Conservation (phyloP, 2,888 invertebrate genomes). For the Agrilus biguttatus region DNA sequence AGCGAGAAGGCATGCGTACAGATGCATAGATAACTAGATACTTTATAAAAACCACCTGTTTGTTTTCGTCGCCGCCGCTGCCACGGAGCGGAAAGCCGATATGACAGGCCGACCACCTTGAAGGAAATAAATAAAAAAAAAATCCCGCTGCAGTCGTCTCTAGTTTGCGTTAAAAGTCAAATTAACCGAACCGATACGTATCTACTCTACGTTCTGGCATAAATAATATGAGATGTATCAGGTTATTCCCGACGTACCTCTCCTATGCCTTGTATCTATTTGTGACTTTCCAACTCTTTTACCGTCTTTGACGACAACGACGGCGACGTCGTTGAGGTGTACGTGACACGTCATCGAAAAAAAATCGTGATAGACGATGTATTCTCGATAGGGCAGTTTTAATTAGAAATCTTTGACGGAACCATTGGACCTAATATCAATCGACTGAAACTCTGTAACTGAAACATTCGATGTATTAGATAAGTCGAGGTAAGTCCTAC, state of each 20-base stretch:
- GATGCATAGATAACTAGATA: constrained; percentile 16
- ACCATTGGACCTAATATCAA: too few relatives aligned
- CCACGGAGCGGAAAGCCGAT: constrained; percentile 9
- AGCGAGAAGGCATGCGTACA: constrained; percentile 15
- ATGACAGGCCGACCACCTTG: constrained; percentile 16
- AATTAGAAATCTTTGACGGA: too few relatives aligned
- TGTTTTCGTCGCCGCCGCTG: constrained; percentile 10
- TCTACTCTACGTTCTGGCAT: constrained; percentile 1
- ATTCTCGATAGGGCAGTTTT: too few relatives aligned
- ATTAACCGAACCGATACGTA: constrained; percentile 16
- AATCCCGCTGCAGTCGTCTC: constrained; percentile 12
- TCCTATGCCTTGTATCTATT: too few relatives aligned
- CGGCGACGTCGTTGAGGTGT: neutral
- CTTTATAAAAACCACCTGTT: constrained; percentile 17
- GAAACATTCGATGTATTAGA: too few relatives aligned
- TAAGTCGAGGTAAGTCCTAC: too few relatives aligned
- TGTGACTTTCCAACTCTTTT: constrained; percentile 1
- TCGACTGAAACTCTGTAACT: too few relatives aligned
- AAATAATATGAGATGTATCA: too few relatives aligned
- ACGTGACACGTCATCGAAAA: too few relatives aligned
- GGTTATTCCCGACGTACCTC: too few relatives aligned
- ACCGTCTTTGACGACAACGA: constrained; percentile 4
- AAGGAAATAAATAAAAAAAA: constrained; percentile 11
- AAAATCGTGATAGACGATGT: too few relatives aligned
- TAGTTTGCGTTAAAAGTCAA: constrained; percentile 18